phyloP scores from a whole-genome alignment of 1,140 invertebrate species.

The Arctopsyche grandis region DNA sequence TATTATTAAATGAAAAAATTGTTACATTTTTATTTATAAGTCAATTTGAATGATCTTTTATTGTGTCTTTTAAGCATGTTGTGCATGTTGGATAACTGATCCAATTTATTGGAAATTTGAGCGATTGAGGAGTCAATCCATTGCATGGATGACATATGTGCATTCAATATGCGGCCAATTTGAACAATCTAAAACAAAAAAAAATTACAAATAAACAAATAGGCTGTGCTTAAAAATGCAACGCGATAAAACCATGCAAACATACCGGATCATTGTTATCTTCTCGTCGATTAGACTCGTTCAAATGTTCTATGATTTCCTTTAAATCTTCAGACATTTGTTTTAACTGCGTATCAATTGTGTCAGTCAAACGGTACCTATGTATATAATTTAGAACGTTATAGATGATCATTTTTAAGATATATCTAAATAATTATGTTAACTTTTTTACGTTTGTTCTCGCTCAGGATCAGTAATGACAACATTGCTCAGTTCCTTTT shows the following conservation, averaged over 20 bases:
- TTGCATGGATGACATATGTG: slow-evolving; percentile 95
- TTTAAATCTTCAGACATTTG: slow-evolving; percentile 95
- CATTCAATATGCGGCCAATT: slow-evolving; percentile 93
- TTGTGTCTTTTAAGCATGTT: slow-evolving; percentile 81
- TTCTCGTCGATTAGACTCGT: slow-evolving; percentile 85
- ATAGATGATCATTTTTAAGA: slow-evolving; percentile 1
- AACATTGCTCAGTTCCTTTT: slow-evolving; percentile 79
- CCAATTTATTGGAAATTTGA: slow-evolving; percentile 79
- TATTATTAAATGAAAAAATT: too few relatives aligned
- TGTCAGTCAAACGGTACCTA: slow-evolving; percentile 87
- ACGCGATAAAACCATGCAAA: neutral
- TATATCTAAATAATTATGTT: slow-evolving; percentile 17
- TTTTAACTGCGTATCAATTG: slow-evolving; percentile 90
- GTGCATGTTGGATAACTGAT: slow-evolving; percentile 85
- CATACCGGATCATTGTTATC: slow-evolving; percentile 87
- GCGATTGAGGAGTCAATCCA: slow-evolving; percentile 87
- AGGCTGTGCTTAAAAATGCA: neutral
- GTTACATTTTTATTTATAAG: slow-evolving; percentile 65
- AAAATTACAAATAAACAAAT: neutral
- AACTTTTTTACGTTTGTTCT: slow-evolving; percentile 75
- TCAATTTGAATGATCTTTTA: slow-evolving; percentile 74
- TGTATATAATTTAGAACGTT: slow-evolving; percentile 48
- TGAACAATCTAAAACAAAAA: slow-evolving; percentile 77
- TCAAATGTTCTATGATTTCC: slow-evolving; percentile 94
- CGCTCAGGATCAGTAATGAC: slow-evolving; percentile 85